These are phyloP conservation scores for Diadema setosum DNA, from an alignment of 35 echinoderm and acorn worm species.

Conservation along the genomic window DNA sequence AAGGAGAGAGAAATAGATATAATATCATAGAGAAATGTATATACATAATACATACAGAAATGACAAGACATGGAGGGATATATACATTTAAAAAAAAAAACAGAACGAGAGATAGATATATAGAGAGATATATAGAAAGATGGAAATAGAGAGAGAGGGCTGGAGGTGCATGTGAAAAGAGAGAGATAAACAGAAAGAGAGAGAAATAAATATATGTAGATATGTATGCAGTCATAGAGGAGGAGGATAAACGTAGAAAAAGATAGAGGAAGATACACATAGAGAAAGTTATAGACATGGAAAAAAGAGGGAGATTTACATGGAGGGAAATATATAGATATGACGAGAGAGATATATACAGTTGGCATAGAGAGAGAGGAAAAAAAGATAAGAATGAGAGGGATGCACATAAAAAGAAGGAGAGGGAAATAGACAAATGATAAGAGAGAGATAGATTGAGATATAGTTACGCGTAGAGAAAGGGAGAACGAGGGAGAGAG, in stretches of 20 bases:
- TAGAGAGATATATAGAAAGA: too few species aligned
- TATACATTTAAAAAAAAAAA: too few species aligned
- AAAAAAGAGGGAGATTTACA: not conserved
- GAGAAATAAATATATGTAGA: too few species aligned
- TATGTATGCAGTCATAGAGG: too few species aligned
- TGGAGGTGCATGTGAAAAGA: not conserved
- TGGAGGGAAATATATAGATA: not conserved
- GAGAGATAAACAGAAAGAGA: not conserved
- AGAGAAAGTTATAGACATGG: not conserved
- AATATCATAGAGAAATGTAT: too few species aligned
- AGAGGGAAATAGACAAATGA: not conserved
- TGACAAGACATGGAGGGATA: too few species aligned
- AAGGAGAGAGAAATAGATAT: too few species aligned
- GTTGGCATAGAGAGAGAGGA: not conserved
- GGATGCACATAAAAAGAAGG: not conserved
- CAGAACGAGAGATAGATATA: too few species aligned
- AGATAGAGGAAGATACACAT: not conserved
- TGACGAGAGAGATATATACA: not conserved
- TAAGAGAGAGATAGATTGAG: not conserved
- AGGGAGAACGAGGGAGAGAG: not conserved
- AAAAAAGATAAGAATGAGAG: not conserved
- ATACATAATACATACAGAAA: too few species aligned
- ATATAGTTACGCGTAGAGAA: not conserved
- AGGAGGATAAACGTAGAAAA: not conserved
- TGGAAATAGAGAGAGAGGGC: not conserved